Evolutionary conservation across 2,113 vertebrate species (phyloP).

Genomic region (Asarcornis scutulata): DNA sequence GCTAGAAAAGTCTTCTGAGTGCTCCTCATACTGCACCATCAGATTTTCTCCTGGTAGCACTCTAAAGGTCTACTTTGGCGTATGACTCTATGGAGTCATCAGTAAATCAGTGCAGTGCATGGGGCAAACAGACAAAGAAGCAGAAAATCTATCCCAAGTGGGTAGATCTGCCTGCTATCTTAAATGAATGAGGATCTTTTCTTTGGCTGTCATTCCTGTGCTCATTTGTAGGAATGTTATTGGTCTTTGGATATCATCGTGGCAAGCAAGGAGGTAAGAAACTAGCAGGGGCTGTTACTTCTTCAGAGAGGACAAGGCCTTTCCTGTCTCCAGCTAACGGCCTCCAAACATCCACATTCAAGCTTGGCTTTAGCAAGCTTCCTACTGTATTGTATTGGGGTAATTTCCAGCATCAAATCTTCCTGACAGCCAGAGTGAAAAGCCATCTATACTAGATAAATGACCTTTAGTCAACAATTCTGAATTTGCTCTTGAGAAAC

Average conservation of each 20-base stretch:
- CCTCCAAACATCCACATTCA: not conserved
- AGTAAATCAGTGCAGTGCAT: not conserved
- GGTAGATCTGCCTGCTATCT: not conserved
- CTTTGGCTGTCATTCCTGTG: not conserved
- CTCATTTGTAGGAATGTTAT: not conserved
- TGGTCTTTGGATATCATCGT: not conserved
- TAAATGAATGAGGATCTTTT: not conserved
- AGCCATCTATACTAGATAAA: constrained; percentile 15
- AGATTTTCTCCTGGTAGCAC: not conserved
- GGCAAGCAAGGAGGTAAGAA: not conserved
- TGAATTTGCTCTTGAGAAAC: constrained; percentile 53
- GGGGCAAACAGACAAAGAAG: not conserved
- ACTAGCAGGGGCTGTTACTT: not conserved
- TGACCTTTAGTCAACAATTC: constrained; percentile 44
- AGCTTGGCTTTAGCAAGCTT: not conserved
- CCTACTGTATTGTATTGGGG: not conserved
- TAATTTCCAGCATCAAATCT: not conserved
- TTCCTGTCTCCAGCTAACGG: not conserved
- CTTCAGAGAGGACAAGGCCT: not conserved
- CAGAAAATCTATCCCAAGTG: not conserved
- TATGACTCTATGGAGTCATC: not conserved
- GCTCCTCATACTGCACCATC: not conserved
- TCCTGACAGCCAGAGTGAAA: constrained; percentile 7
- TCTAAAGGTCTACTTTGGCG: not conserved
- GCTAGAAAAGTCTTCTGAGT: not conserved